Base-by-base conservation (phyloP, 2,888 invertebrate species). In the Hymenopus coronatus region DNA sequence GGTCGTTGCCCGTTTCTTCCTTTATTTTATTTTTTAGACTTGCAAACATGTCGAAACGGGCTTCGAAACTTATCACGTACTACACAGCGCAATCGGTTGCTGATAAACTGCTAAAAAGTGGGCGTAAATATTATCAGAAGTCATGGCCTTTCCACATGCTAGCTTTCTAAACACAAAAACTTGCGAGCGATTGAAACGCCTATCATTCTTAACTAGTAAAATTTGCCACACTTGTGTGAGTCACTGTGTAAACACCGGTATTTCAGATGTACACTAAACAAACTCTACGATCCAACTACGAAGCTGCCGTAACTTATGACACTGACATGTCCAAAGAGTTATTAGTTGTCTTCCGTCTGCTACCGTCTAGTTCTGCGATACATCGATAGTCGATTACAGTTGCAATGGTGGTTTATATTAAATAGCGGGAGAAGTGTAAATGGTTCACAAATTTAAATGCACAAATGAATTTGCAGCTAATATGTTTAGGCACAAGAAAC, bases 11-110 rank as follows among this genome's bases (percentile, higher is more conserved):
- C 91, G 97, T 97, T 94, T 98, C 98, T 93, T 97, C 97, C 91
- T 97, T 96, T 91, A 98, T 97, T 94, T 97, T 97, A 93, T 97
- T 97, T 93, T 98, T 98, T 91, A 98, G 94, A 92, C 97, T 97
- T 88, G 97, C 96, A 93, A 98, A 98, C 98, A 98, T 98, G 92
- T 92, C 54, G 54, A 70, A 70, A 70, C 54, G 54, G 40, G 40
- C 40, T 40, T 40, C 9, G 12, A 40, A 40, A 40, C 40, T 40
- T 70, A 70, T 70, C 54, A 70, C 54, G 54, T 20, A 70, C 20
- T 15, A 70, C 25, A 70, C 1, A 70, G 20, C 20, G 54, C 54
- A 70, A 70, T 20, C 6, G 4, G 20, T 70, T 20, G 54, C 25
- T 70, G 54, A 70, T 70, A 70, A 70, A 70, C 3, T 25, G 54